Evolutionary conservation across 2,113 vertebrate genomes (phyloP).

Genomic region (Megaceryle maxima): DNA sequence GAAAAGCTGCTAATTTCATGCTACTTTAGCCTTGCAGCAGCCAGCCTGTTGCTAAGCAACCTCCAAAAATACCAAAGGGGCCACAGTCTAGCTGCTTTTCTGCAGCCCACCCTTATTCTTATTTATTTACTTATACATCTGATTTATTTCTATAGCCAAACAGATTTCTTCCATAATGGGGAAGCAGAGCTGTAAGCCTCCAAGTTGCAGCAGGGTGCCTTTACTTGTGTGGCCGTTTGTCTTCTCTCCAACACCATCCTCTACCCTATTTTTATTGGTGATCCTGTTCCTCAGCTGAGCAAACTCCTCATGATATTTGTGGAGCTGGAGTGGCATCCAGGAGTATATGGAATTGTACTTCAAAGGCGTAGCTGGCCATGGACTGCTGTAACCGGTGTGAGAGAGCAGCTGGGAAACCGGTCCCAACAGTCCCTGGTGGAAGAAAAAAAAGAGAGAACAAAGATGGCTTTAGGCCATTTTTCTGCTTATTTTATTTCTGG

Average conservation of each 20-base stretch:
- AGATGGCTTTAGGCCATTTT: not conserved
- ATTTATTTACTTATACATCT: constrained; percentile 7
- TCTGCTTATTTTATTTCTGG: not conserved
- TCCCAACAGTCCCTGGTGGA: not conserved
- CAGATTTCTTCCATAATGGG: not conserved
- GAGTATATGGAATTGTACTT: not conserved
- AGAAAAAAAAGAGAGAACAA: not conserved
- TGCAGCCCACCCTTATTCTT: not conserved
- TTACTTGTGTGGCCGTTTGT: not conserved
- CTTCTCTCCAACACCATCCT: not conserved
- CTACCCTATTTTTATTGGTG: not conserved
- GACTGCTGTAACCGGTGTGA: rapidly evolving
- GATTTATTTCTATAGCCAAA: not conserved
- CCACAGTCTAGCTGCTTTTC: not conserved
- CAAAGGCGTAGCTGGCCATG: not conserved
- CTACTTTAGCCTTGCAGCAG: constrained; percentile 22
- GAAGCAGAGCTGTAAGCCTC: not conserved
- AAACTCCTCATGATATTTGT: not conserved
- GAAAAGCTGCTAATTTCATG: constrained; percentile 52
- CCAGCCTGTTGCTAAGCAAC: constrained; percentile 65
- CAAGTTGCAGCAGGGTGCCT: not conserved
- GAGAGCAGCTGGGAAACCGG: not conserved
- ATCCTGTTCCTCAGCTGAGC: not conserved
- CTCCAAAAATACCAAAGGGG: constrained; percentile 18
- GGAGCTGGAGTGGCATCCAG: not conserved